A percentile compares a stretch with the other conserved stretches of the same genome.
Evolutionary conservation across 1,140 invertebrate species (phyloP).

Genomic region (Copidosoma floridanum): DNA sequence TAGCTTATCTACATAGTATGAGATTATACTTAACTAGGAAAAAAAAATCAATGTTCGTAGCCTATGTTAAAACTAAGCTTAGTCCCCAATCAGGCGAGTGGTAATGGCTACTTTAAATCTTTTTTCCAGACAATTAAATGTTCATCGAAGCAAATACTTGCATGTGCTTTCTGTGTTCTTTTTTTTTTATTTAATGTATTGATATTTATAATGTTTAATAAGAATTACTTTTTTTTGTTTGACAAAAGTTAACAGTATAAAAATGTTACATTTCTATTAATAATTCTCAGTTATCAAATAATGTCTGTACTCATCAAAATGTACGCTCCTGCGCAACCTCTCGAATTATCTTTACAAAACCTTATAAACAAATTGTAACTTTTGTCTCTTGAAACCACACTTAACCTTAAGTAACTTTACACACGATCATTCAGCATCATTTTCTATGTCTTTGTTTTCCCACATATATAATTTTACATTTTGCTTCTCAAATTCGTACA

Average conservation of each 20-base stretch:
- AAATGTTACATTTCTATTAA: conserved; percentile 29
- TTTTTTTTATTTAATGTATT: conserved; percentile 3
- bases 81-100: conserved; percentile 13
- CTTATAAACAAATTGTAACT: background rate
- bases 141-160: conserved; percentile 26
- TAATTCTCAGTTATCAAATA: conserved; percentile 23
- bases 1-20: conserved; percentile 15
- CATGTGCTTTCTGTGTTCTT: conserved; percentile 12
- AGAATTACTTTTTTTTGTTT: conserved; percentile 11
- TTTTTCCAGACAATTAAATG: conserved; percentile 9
- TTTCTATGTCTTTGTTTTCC: conserved; percentile 5
- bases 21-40: conserved; percentile 25
- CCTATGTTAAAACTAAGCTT: conserved; percentile 6
- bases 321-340: conserved; percentile 17
- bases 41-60: conserved; percentile 27
- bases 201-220: background rate
- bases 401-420: conserved; percentile 15
- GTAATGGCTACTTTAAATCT: conserved; percentile 10
- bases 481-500: conserved; percentile 25
- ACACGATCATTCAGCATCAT: conserved; percentile 18
- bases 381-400: conserved; percentile 15
- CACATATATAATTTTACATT: no score
- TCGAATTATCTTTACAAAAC: conserved; percentile 20
- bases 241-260: conserved; percentile 29
- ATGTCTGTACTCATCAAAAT: conserved; percentile 23